Percentiles rank a stretch among this genome's conserved stretches.
These are phyloP conservation scores for Phrixothrix hirtus DNA, from an alignment of 2,888 invertebrate species.

Conservation along the genomic window DNA sequence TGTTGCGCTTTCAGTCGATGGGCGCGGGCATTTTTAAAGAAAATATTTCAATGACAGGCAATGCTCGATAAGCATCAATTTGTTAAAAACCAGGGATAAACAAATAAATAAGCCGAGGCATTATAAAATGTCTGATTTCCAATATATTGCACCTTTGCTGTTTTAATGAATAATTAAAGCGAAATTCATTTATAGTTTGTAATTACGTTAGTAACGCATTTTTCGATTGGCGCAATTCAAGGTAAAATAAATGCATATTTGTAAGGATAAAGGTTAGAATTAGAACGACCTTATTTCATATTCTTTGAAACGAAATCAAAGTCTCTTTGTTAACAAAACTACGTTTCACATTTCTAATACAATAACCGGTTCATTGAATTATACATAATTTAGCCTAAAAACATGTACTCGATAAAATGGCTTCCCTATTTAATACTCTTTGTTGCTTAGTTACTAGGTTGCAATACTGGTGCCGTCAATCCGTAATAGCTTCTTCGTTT, in stretches of 20 bases:
- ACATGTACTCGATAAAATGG: slow-evolving; percentile 47
- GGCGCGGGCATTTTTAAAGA: slow-evolving; percentile 27
- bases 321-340: slow-evolving; percentile 53
- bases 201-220: slow-evolving; percentile 16
- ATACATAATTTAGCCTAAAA: slow-evolving; percentile 56
- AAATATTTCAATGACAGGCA: slow-evolving; percentile 33
- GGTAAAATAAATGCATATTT: slow-evolving; percentile 39
- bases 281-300: slow-evolving; percentile 52
- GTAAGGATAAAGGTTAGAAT: slow-evolving; percentile 38
- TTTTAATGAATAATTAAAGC: no score
- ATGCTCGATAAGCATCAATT: slow-evolving; percentile 19
- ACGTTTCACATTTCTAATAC: slow-evolving; percentile 50
- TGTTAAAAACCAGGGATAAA: no score
- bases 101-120: slow-evolving; percentile 14
- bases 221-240: slow-evolving; percentile 30
- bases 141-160: no score
- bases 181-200: slow-evolving; percentile 11
- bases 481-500: no score
- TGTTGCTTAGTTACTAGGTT: no score
- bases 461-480: no score
- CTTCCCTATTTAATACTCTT: slow-evolving; percentile 31
- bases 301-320: slow-evolving; percentile 51
- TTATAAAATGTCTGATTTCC: neutral
- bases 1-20: slow-evolving; percentile 20
- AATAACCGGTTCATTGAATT: slow-evolving; percentile 55